These are phyloP conservation scores for Rhagium mordax DNA, from an alignment of 2,888 invertebrate genomes.

Conservation along the genomic window DNA sequence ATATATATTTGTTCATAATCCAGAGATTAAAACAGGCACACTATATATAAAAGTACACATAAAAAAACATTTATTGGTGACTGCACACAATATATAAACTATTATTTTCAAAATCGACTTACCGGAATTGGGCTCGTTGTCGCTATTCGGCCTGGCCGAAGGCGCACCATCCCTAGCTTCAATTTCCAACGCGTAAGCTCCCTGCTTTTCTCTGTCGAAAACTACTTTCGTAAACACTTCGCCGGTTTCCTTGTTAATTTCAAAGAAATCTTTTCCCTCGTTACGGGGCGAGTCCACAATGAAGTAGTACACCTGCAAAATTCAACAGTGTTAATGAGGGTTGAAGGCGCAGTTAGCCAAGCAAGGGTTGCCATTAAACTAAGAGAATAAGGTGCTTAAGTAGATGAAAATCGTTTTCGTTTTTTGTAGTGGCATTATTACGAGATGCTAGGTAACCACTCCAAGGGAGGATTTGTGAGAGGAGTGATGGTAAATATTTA, in stretches of 20 bases:
- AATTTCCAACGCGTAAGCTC: constrained; percentile 97
- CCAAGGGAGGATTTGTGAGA: no score
- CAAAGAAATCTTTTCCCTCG: constrained; percentile 96
- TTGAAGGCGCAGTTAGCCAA: neutral
- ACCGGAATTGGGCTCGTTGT: constrained; percentile 97
- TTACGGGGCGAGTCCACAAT: constrained; percentile 93
- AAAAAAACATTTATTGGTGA: no score
- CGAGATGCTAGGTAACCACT: neutral
- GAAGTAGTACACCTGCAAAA: constrained; percentile 89
- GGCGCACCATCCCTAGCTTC: constrained; percentile 97
- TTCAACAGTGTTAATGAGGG: constrained; percentile 13
- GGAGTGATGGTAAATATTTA: no score
- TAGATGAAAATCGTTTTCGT: neutral
- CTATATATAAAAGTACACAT: no score
- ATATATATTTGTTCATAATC: no score
- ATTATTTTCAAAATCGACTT: constrained; percentile 67
- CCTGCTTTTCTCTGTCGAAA: constrained; percentile 98
- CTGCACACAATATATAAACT: no score
- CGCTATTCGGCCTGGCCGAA: constrained; percentile 95
- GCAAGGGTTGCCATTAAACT: neutral
- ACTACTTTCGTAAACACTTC: constrained; percentile 95
- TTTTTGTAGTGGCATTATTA: neutral
- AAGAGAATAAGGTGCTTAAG: neutral
- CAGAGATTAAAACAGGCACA: no score
- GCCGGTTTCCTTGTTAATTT: constrained; percentile 96